Base-by-base conservation (phyloP, 2,888 invertebrate species). In the Bombyx huttoni region DNA sequence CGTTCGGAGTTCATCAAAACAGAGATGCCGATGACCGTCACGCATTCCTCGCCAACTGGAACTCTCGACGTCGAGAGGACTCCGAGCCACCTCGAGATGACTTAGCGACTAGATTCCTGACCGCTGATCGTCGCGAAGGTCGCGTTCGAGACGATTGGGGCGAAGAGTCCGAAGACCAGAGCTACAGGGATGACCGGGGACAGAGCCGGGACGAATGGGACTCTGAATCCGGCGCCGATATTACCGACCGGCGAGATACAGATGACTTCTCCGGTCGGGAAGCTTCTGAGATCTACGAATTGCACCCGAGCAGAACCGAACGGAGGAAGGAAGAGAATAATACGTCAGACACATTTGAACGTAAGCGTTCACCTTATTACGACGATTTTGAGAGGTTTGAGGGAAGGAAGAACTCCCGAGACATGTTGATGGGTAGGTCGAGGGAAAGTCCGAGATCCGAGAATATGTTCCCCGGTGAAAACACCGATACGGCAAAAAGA, bases 1-100 rank as follows among this genome's bases (percentile, higher is more conserved):
- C 93, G 0, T 93, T 93, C 58, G 93, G 93, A 0, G 93, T 93
- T 0, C 92, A 93, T 53, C 93, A 93, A 64, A 92, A 92, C 64
- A 82, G 90, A 66, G 89, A 89, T 55, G 90, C 86, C 0, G 89
- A 87, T 40, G 90, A 90, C 53, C 88, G 91, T 57, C 89, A 88
- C 61, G 80, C 80, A 13, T 89, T 89, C 72, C 66, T 89, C 24
- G 89, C 87, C 0, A 89, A 89, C 63, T 89, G 89, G 89, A 88
- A 80, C 59, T 86, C 87, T 0, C 70, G 88, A 51, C 70, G 84
- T 14, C 72, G 86, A 52, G 85, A 85, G 1, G 85, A 85, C 1
- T 76, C 81, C 0, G 86, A 86, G 48, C 75, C 81, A 6, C 70
- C 78, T 0, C 73, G 75, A 0, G 86, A 87, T 47, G 87, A 88